Conservation (phyloP, 1,140 invertebrate genomes). For the Dreissena polymorpha region DNA sequence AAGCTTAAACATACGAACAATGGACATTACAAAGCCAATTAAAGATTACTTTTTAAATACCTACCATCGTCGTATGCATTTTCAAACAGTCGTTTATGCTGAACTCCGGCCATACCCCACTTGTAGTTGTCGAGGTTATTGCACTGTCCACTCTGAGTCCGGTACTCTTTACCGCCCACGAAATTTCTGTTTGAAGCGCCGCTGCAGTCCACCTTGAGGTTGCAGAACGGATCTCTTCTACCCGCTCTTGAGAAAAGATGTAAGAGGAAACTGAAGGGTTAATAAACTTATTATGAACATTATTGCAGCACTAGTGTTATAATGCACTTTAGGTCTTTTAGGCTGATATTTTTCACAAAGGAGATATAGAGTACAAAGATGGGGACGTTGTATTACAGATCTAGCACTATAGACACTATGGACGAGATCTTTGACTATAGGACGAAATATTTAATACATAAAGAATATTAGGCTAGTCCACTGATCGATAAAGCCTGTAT, state of each 20-base stretch:
- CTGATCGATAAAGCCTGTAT: no score
- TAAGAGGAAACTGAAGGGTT: background rate
- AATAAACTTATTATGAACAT: no score
- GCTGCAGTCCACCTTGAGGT: background rate
- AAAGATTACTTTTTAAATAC: background rate
- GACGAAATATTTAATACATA: no score
- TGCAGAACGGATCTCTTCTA: constrained; percentile 1
- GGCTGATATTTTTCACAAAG: no score
- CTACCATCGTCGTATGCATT: constrained; percentile 30
- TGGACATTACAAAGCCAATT: background rate
- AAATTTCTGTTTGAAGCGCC: background rate
- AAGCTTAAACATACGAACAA: background rate
- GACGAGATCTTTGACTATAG: no score
- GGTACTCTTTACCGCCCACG: constrained; percentile 14
- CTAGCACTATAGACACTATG: no score
- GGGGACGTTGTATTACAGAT: no score
- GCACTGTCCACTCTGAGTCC: background rate
- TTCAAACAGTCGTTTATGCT: background rate
- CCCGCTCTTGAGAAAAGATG: background rate
- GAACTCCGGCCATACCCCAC: constrained; percentile 18
- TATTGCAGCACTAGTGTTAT: no score
- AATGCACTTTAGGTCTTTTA: no score
- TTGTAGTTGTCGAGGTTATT: constrained; percentile 23
- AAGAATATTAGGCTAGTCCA: no score
- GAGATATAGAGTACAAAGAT: no score